Conservation (phyloP, 2,113 vertebrate species). For the Piaya cayana region DNA sequence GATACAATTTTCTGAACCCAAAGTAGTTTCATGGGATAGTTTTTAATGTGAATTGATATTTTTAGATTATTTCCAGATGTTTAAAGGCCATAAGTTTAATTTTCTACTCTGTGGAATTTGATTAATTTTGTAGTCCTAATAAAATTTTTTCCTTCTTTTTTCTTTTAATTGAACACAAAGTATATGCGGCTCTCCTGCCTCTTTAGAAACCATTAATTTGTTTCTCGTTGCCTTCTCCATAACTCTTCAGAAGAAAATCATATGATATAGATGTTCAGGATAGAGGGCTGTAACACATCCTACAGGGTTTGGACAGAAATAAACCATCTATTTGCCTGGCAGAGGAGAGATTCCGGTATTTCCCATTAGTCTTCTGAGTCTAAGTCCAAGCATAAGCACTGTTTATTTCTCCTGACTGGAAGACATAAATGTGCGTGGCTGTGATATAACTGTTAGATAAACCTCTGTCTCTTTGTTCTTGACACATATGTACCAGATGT, state of each 20-base stretch:
- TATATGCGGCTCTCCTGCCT: not conserved
- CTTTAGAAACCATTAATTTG: not conserved
- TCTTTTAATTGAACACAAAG: not conserved
- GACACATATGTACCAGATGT: not conserved
- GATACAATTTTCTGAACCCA: not conserved
- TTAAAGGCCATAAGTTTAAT: not conserved
- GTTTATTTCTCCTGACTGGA: not conserved
- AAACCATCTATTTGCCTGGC: not conserved
- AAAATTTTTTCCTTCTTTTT: not conserved
- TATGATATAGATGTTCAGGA: fast-evolving
- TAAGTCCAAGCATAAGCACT: fast-evolving
- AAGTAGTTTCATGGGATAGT: not conserved
- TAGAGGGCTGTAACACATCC: not conserved
- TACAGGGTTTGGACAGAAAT: not conserved
- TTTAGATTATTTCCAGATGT: not conserved
- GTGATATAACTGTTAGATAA: not conserved
- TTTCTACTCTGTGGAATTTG: not conserved
- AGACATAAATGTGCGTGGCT: fast-evolving
- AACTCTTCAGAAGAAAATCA: not conserved
- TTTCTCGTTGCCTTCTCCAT: not conserved
- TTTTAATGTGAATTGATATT: not conserved
- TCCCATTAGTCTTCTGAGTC: not conserved
- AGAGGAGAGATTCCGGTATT: not conserved
- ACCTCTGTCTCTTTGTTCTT: not conserved
- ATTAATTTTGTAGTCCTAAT: not conserved